These are phyloP conservation scores for Lasioglossum vierecki DNA, from an alignment of 2,888 invertebrate genomes.

Conservation along the genomic window DNA sequence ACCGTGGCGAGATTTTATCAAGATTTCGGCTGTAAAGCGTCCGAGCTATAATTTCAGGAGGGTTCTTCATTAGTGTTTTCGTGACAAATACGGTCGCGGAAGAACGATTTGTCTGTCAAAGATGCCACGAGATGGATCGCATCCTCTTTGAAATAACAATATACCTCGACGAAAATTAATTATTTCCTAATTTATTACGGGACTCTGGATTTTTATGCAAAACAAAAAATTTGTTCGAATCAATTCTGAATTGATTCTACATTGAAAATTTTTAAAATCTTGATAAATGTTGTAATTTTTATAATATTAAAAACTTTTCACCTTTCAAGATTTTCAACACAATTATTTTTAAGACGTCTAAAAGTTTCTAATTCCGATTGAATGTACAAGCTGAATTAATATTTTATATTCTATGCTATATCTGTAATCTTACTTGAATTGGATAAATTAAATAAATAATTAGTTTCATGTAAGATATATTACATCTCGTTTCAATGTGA, in stretches of 20 bases:
- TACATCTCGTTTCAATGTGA: no score
- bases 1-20: conserved; percentile 14
- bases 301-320: no score
- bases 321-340: no score
- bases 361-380: background rate
- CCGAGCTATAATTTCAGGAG: background rate
- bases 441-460: no score
- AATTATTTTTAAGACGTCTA: no score
- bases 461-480: no score
- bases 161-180: background rate
- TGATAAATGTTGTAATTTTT: no score
- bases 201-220: no score
- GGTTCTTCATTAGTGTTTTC: conserved; percentile 34
- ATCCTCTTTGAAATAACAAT: background rate
- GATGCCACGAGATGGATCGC: background rate
- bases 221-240: no score
- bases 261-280: no score
- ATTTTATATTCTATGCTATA: background rate
- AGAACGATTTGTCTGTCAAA: background rate
- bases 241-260: no score
- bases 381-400: background rate
- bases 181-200: background rate
- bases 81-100: background rate
- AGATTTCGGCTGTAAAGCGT: conserved; percentile 36
- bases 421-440: background rate